Evolutionary conservation across 1,140 invertebrate species (phyloP).

Genomic region (Bombus difficillimus): DNA sequence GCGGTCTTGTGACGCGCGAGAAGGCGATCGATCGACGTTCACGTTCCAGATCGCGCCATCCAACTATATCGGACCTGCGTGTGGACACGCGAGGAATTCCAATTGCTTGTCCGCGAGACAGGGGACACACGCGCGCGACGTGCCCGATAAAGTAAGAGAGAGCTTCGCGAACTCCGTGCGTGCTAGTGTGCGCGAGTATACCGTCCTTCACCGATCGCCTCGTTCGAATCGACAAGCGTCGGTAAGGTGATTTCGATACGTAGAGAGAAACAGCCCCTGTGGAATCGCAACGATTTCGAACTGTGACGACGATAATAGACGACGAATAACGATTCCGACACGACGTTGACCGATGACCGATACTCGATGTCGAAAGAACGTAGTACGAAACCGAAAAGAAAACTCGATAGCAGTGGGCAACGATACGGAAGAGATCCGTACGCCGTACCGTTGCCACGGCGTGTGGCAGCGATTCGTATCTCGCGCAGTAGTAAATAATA

Average conservation of each 20-base stretch:
- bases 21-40: constrained; percentile 56
- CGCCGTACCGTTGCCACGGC: constrained; percentile 61
- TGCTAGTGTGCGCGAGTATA: neutral
- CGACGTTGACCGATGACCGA: neutral
- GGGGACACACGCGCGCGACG: constrained; percentile 23
- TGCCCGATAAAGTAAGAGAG: constrained; percentile 22
- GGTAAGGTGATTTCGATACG: neutral
- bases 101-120: constrained; percentile 48
- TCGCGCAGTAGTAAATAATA: constrained; percentile 71
- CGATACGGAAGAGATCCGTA: constrained; percentile 49
- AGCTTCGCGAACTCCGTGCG: neutral
- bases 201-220: neutral
- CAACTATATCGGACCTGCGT: constrained; percentile 54
- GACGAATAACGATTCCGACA: no score
- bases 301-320: neutral
- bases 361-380: no score
- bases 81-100: constrained; percentile 56
- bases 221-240: constrained; percentile 19
- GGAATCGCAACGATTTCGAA: neutral
- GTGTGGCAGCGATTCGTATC: constrained; percentile 66
- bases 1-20: constrained; percentile 47
- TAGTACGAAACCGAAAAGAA: no score
- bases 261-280: neutral
- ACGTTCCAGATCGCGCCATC: constrained; percentile 57
- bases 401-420: no score